These are phyloP conservation scores for Elephas maximus DNA, from an alignment of 2,113 vertebrate genomes.

Conservation along the genomic window DNA sequence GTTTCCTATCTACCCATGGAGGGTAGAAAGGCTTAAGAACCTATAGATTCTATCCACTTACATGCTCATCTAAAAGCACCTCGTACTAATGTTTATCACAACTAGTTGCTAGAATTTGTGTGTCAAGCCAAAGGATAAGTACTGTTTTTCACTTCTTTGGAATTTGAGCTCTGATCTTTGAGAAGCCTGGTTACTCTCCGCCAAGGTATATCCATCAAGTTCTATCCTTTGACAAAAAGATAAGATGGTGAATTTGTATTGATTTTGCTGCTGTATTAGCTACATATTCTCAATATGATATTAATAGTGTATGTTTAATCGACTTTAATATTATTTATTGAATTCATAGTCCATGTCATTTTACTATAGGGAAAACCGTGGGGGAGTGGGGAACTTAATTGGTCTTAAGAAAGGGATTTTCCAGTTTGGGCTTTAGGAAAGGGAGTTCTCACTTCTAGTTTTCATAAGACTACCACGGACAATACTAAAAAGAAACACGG, in stretches of 20 bases:
- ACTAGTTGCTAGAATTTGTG: neutral
- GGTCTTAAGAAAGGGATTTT: conserved; percentile 34
- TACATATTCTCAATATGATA: neutral
- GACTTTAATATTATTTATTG: neutral
- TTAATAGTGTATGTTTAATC: neutral
- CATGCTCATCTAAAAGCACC: neutral
- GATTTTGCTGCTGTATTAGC: neutral
- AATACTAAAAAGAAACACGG: neutral
- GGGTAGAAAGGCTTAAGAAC: neutral
- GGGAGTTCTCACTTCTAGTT: neutral
- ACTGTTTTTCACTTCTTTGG: neutral
- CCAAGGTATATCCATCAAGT: neutral
- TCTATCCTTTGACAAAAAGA: neutral
- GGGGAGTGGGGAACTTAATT: conserved; percentile 16
- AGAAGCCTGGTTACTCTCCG: neutral
- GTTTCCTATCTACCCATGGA: neutral
- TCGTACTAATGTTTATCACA: neutral
- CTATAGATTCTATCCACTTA: neutral
- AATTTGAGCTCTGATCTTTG: neutral
- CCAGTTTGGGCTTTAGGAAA: conserved; percentile 17
- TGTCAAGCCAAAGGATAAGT: neutral
- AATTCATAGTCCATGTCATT: neutral
- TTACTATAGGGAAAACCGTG: neutral
- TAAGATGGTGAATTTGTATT: neutral
- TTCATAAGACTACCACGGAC: conserved; percentile 31